Conservation (phyloP, 2,888 invertebrate genomes). For the Sepiola atlantica region DNA sequence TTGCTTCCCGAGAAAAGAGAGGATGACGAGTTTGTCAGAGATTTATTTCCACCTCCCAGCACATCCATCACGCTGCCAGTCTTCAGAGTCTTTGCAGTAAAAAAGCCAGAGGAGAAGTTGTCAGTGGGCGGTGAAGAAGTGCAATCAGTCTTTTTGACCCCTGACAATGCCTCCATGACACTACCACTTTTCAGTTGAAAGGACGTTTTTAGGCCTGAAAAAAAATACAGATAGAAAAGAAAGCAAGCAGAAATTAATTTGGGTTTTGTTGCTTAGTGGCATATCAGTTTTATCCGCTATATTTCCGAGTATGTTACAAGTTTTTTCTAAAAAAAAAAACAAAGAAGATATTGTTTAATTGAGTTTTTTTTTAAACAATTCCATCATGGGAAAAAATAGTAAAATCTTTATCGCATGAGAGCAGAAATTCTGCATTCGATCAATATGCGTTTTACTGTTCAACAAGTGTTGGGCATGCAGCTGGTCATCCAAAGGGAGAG, state of each 20-base stretch:
- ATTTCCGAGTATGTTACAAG: too few relatives aligned
- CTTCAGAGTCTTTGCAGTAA: slow-evolving; percentile 55
- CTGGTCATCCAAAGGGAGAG: too few relatives aligned
- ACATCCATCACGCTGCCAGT: slow-evolving; percentile 50
- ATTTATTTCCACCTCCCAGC: neutral
- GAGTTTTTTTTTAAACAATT: too few relatives aligned
- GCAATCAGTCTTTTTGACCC: neutral
- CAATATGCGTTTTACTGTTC: too few relatives aligned
- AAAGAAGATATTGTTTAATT: too few relatives aligned
- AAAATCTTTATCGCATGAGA: too few relatives aligned
- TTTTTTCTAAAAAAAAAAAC: too few relatives aligned
- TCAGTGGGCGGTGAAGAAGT: neutral
- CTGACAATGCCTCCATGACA: slow-evolving; percentile 48
- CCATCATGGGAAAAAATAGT: too few relatives aligned
- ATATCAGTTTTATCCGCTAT: too few relatives aligned
- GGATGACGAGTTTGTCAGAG: neutral
- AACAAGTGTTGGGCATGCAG: too few relatives aligned
- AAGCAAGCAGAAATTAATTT: neutral
- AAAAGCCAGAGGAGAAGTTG: slow-evolving; percentile 51
- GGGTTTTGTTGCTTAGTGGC: too few relatives aligned
- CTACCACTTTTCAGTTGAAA: slow-evolving; percentile 50
- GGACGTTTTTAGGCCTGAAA: slow-evolving; percentile 42
- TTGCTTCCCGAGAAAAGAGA: neutral
- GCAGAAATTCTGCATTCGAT: too few relatives aligned
- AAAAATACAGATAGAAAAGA: neutral